Evolutionary conservation across 2,113 vertebrate genomes (phyloP).

Genomic region (Oryzias curvinotus): DNA sequence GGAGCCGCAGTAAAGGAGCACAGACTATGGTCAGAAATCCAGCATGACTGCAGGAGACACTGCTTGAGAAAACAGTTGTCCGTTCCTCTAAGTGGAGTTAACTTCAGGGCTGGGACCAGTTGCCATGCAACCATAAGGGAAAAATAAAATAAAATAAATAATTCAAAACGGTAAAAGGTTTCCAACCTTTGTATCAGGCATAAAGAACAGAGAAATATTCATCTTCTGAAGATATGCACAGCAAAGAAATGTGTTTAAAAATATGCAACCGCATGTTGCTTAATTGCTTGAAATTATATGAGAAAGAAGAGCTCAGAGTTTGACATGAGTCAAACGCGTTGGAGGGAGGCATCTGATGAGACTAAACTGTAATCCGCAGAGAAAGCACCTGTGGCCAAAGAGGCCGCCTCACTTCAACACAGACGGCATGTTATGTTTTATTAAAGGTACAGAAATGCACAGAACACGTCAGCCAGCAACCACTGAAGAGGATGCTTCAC

Average conservation of each 20-base stretch:
- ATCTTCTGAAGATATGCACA: not conserved
- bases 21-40: too few species aligned
- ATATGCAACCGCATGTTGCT: too few species aligned
- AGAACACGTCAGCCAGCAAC: conserved; percentile 22
- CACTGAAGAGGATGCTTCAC: conserved; percentile 40
- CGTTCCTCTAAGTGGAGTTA: too few species aligned
- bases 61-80: too few species aligned
- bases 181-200: not conserved
- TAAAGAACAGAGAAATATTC: not conserved
- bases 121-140: too few species aligned
- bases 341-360: too few species aligned
- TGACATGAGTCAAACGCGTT: not conserved
- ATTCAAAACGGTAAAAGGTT: not conserved
- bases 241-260: not conserved
- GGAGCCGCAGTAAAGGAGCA: too few species aligned
- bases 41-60: too few species aligned
- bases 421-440: conserved; percentile 17
- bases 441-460: conserved; percentile 19
- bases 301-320: conserved; percentile 3
- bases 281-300: not conserved
- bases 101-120: too few species aligned
- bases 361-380: conserved; percentile 13
- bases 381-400: not conserved
- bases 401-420: conserved; percentile 21
- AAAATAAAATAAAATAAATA: not conserved